phyloP scores from a whole-genome alignment of 2,113 vertebrate genomes.

The Salvelinus fontinalis region DNA sequence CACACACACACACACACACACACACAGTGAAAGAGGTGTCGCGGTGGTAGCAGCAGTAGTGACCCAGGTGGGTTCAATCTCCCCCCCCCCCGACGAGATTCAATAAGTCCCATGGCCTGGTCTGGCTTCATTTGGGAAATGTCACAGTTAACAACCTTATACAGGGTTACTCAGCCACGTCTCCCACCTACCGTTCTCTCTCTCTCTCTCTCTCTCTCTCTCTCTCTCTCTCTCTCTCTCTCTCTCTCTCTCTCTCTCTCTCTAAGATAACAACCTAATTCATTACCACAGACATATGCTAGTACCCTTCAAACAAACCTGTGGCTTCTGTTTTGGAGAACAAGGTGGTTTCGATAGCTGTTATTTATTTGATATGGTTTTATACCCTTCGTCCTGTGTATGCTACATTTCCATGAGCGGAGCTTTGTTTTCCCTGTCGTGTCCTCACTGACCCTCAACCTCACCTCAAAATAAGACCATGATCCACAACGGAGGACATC shows the following conservation, averaged over 20 bases:
- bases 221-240: neutral
- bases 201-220: constrained; percentile 2
- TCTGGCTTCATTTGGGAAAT: constrained; percentile 56
- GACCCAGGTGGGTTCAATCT: constrained; percentile 56
- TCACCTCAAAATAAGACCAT: constrained; percentile 4
- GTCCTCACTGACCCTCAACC: constrained; percentile 10
- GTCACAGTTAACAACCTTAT: constrained; percentile 63
- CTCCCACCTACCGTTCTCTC: neutral
- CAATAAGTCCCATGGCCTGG: constrained; percentile 58
- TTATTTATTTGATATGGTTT: neutral
- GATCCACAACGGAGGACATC: neutral
- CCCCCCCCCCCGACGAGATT: constrained; percentile 40
- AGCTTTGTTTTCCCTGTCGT: neutral
- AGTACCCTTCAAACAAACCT: neutral
- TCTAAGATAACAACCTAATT: constrained; percentile 16
- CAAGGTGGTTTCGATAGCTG: neutral
- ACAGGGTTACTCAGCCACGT: constrained; percentile 26
- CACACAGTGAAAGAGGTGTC: neutral
- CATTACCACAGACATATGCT: neutral
- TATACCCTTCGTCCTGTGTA: neutral
- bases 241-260: neutral
- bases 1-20: constrained; percentile 8
- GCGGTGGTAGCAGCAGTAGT: constrained; percentile 15
- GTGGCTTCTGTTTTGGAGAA: neutral
- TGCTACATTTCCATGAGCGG: neutral